Percentiles rank a stretch among this genome's conserved stretches.
Conservation (phyloP, 2,113 vertebrate genomes). For the Dolichallabes microphthalmus region DNA sequence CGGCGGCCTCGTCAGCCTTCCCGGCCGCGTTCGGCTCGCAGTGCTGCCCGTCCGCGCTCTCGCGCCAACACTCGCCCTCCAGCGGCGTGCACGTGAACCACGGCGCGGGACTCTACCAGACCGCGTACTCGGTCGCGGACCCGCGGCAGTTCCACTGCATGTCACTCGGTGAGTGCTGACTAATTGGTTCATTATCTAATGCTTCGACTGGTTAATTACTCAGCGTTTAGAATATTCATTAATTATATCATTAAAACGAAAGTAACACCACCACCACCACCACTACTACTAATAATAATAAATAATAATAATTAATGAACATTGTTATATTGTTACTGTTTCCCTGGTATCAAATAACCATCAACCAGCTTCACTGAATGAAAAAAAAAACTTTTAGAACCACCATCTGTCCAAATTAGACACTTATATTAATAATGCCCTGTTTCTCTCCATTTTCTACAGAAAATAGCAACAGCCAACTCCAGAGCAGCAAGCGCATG, state of each 20-base stretch:
- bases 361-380: too few species aligned
- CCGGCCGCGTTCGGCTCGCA: conserved; percentile 87
- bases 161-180: conserved; percentile 82
- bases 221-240: background rate
- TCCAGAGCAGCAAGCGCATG: conserved; percentile 98
- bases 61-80: conserved; percentile 83
- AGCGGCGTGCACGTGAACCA: conserved; percentile 80
- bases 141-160: conserved; percentile 98
- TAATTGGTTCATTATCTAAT: too few species aligned
- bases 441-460: conserved; percentile 37
- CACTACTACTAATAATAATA: too few species aligned
- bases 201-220: background rate
- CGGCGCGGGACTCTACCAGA: conserved; percentile 87
- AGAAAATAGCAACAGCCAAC: conserved; percentile 87
- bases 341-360: background rate
- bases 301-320: too few species aligned
- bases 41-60: conserved; percentile 89
- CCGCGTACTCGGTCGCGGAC: conserved; percentile 88
- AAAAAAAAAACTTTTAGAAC: too few species aligned
- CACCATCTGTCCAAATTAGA: too few species aligned
- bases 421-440: background rate
- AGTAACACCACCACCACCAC: too few species aligned
- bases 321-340: background rate
- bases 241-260: too few species aligned
- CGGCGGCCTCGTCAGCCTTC: conserved; percentile 77